Evolutionary conservation across 2,888 invertebrate species (phyloP).

Genomic region (Hyposoter didymator): DNA sequence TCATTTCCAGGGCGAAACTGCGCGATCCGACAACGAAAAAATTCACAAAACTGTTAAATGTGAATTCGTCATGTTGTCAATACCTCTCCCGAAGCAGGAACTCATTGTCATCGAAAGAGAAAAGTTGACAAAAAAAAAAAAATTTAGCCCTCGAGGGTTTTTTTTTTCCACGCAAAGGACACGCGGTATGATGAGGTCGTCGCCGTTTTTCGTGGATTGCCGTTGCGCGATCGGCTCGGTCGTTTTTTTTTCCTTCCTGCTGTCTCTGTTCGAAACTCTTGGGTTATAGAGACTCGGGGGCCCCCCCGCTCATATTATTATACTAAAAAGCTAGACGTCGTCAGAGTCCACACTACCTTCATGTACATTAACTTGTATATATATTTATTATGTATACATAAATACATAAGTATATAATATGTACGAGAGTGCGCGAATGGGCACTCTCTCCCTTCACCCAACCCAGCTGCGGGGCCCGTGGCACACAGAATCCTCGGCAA

Average conservation of each 20-base stretch:
- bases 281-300: constrained; percentile 33
- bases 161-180: constrained; percentile 37
- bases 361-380: constrained; percentile 15
- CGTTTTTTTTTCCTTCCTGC: constrained; percentile 53
- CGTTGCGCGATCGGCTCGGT: constrained; percentile 42
- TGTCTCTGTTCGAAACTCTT: constrained; percentile 45
- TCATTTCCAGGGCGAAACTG: background rate
- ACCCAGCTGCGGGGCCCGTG: constrained; percentile 59
- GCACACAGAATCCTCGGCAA: constrained; percentile 61
- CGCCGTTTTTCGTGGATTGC: constrained; percentile 43
- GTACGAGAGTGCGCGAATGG: constrained; percentile 53
- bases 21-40: background rate
- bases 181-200: constrained; percentile 49
- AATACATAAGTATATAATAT: constrained; percentile 31
- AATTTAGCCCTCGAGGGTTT: constrained; percentile 38
- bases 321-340: constrained; percentile 45
- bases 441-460: constrained; percentile 59
- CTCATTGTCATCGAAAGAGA: constrained; percentile 5
- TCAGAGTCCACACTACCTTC: constrained; percentile 55
- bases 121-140: constrained; percentile 37
- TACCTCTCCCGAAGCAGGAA: background rate
- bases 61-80: background rate
- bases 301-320: constrained; percentile 2
- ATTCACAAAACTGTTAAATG: background rate
- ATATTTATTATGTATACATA: constrained; percentile 17